Percentiles rank a stretch among this genome's conserved stretches.
phyloP scores from a whole-genome alignment of 2,888 invertebrate species.

The Prosapia bicincta region DNA sequence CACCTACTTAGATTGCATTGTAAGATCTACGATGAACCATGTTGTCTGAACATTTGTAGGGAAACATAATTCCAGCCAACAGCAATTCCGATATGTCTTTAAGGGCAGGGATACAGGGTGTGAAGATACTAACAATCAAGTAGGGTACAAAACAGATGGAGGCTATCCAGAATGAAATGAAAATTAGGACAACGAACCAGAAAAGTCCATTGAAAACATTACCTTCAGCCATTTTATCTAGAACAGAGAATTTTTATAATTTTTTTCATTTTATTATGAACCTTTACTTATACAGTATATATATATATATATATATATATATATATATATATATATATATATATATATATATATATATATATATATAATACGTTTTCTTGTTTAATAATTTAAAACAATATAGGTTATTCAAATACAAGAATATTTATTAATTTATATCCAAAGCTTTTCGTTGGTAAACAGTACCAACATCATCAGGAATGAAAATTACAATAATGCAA shows the following conservation, averaged over 20 bases:
- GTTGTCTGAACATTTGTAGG: conserved; percentile 44
- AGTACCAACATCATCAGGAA: too few relatives aligned
- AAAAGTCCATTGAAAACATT: conserved; percentile 39
- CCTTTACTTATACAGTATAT: too few relatives aligned
- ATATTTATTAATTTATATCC: too few relatives aligned
- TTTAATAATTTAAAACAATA: too few relatives aligned
- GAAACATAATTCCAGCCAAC: conserved; percentile 45
- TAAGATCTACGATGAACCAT: conserved; percentile 44
- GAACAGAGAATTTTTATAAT: neutral
- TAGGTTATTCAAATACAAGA: too few relatives aligned
- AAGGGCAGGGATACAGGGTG: conserved; percentile 44
- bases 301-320: too few relatives aligned
- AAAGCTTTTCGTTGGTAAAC: too few relatives aligned
- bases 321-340: too few relatives aligned
- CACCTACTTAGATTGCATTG: conserved; percentile 38
- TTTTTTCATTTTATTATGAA: too few relatives aligned
- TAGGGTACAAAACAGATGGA: conserved; percentile 44
- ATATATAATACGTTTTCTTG: too few relatives aligned
- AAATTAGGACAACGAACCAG: conserved; percentile 45
- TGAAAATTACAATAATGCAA: too few relatives aligned
- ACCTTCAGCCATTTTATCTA: neutral
- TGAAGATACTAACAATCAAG: conserved; percentile 44
- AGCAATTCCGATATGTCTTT: conserved; percentile 42
- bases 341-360: too few relatives aligned
- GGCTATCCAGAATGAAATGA: conserved; percentile 45